Evolutionary conservation across 2,888 invertebrate genomes (phyloP), one percentile per base, ranked within the genome.

Genomic region (Plebejus argus): DNA sequence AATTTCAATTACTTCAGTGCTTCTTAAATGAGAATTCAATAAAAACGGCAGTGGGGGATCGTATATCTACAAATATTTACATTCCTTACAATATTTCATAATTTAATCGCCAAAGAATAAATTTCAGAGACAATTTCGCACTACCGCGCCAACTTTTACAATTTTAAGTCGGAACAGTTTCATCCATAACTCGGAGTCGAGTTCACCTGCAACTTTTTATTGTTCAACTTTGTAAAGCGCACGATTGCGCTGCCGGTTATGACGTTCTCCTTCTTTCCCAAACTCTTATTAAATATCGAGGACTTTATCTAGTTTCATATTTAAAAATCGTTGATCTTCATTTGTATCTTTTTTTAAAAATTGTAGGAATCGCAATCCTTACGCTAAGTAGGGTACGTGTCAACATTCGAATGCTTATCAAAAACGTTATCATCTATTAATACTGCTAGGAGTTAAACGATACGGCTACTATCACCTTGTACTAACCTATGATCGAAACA

Each of bases 401-500:
- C 18, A 53, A 49, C 12, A 49, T 74, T 49, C 28, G 74, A 49
- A 74, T 74, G 74, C 28, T 74, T 53, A 74, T 74, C 53, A 53
- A 74, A 72, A 74, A 74, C 74, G 53, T 74, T 53, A 74, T 66
- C 8, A 53, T 28, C 74, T 74, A 74, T 18, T 53, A 74, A 74
- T 74, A 74, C 74, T 74, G 23, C 74, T 74, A 74, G 53, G 74
- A 74, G 28, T 74, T 81, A 80, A 78, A 76, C 78, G 78, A 77
- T 83, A 83, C 77, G 91, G 89, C 91, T 93, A 92, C 88, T 93
- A 93, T 93, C 93, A 93, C 93, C 89, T 89, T 90, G 87, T 88
- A 86, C 89, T 93, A 92, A 89, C 91, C 92, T 93, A 92, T 90
- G 90, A 91, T 83, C 82, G 86, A 91, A 93, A 91, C 92, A 85